These are phyloP conservation scores for Harpagifer antarcticus DNA, from an alignment of 2,797 vertebrate genomes.

Conservation along the genomic window DNA sequence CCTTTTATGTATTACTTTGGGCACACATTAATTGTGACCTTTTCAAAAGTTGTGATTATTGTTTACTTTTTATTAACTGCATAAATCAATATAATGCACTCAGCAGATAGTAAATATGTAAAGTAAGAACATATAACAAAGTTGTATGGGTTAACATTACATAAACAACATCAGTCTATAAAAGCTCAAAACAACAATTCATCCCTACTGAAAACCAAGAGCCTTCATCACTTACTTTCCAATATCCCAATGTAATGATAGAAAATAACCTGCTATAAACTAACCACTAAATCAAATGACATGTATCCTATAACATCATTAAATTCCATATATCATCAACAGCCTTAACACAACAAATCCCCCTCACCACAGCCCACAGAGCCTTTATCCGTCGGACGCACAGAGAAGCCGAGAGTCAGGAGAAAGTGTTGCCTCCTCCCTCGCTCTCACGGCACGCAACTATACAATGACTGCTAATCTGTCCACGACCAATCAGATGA, in stretches of 20 bases:
- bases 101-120: background rate
- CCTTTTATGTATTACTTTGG: constrained; percentile 6
- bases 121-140: background rate
- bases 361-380: constrained; percentile 65
- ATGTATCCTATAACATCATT: background rate
- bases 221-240: background rate
- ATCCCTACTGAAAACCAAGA: background rate
- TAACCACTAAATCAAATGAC: background rate
- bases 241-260: background rate
- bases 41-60: background rate
- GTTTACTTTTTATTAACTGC: background rate
- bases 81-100: constrained; percentile 6
- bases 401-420: constrained; percentile 58
- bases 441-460: constrained; percentile 42
- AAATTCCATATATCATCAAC: constrained; percentile 12
- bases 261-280: constrained; percentile 9
- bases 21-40: background rate
- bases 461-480: constrained; percentile 72
- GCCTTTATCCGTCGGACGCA: constrained; percentile 47
- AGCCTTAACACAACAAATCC: constrained; percentile 30
- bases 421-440: constrained; percentile 46
- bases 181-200: constrained; percentile 4
- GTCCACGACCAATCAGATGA: constrained; percentile 68
- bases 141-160: background rate
- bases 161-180: background rate